Evolutionary conservation across 2,797 vertebrate genomes (phyloP).

Genomic region (Acipenser oxyrinchus): DNA sequence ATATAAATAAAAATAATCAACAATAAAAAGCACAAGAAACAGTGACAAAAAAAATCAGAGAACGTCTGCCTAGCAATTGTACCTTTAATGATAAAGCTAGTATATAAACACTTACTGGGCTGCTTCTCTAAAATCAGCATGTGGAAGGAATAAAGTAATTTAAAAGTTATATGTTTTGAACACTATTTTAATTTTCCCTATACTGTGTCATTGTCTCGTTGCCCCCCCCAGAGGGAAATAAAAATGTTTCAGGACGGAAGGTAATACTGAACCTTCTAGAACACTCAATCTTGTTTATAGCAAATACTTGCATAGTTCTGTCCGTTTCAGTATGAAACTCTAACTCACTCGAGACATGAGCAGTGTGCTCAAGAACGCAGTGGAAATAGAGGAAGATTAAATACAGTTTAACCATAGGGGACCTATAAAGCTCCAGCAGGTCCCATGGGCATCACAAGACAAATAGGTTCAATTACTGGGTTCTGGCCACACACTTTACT

Average conservation of each 20-base stretch:
- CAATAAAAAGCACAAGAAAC: background rate
- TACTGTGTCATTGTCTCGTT: slow-evolving; percentile 34
- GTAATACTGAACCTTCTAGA: slow-evolving; percentile 26
- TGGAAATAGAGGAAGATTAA: slow-evolving; percentile 32
- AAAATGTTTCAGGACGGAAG: slow-evolving; percentile 38
- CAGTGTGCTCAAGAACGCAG: slow-evolving; percentile 25
- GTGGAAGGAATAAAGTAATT: slow-evolving; percentile 18
- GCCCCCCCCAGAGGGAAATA: slow-evolving; percentile 17
- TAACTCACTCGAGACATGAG: slow-evolving; percentile 44
- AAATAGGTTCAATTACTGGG: slow-evolving; percentile 72
- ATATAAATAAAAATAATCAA: too few species aligned
- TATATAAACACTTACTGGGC: slow-evolving; percentile 54
- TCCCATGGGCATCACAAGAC: slow-evolving; percentile 65
- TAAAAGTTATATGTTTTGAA: slow-evolving; percentile 9
- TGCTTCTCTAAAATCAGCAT: slow-evolving; percentile 57
- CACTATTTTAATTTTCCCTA: slow-evolving; percentile 34
- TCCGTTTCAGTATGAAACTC: slow-evolving; percentile 10
- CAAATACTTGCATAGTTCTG: slow-evolving; percentile 14
- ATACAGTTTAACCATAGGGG: slow-evolving; percentile 51
- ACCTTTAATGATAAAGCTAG: slow-evolving; percentile 16
- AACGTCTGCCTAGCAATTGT: background rate
- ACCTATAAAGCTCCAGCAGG: slow-evolving; percentile 48
- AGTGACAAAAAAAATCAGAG: background rate
- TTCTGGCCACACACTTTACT: slow-evolving; percentile 48
- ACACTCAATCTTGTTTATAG: slow-evolving; percentile 34